Evolutionary conservation across 2,797 vertebrate species (phyloP), one percentile per base, ranked within the genome.

Genomic region (Numenius phaeopus): DNA sequence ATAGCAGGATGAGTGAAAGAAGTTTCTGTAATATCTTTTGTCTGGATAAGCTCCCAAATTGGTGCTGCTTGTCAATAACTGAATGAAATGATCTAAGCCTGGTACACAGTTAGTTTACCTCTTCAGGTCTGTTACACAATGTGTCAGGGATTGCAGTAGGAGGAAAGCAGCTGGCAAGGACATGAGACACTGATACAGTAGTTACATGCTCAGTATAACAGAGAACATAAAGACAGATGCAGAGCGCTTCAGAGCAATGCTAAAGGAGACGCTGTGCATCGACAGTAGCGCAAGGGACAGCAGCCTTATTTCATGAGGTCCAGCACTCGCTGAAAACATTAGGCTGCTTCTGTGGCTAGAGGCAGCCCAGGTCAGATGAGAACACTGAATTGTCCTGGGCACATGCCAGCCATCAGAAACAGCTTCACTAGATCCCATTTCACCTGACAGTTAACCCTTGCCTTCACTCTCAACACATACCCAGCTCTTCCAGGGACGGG

Each of bases 401-500:
- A 59, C 24, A 9, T 54, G 83, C 49, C 66, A 88, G 75, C 27
- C 37, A 84, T n/a, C 26, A 40, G 27, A 64, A 88, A 86, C 23
- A 86, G 61, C 14, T 57, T 73, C 55, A 47, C 47, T 18, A 75
- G 70, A 78, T 40, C 44, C n/a, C 1, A 0, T 61, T 83, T 46
- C 69, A 80, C 64, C 46, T 77, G 20, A 24, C 32, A 83, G 29
- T 81, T 66, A 87, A 59, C 40, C 49, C 40, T 85, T 76, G 55
- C 58, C 57, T 81, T 91, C 10, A 24, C 42, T 58, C 44, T 62
- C 22, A 4, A 47, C 54, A 95, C 97, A 11, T 96, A 99, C 99
- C 99, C 34, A 99, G 98, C 91, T 99, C 99, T 96, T 99, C 99
- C 91, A 99, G 98, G 16, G 99, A 99, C 6, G 99, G 99, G 73